A percentile compares a stretch with the other conserved stretches of the same genome.
These are phyloP conservation scores for Triplophysa yarkandensis DNA, from an alignment of 2,797 vertebrate species.

Conservation along the genomic window DNA sequence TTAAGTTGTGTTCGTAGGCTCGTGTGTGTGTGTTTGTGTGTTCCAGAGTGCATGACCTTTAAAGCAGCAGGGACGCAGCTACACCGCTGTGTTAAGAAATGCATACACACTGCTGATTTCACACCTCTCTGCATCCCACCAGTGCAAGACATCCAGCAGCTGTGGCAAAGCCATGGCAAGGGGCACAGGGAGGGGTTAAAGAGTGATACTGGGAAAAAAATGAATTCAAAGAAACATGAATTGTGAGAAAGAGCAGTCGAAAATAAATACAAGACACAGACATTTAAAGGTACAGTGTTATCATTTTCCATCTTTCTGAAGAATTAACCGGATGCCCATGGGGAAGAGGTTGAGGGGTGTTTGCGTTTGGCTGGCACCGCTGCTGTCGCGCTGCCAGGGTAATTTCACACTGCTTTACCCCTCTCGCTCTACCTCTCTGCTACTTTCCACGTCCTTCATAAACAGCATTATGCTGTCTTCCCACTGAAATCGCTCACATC, in stretches of 20 bases:
- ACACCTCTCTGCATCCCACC: slow-evolving; percentile 36
- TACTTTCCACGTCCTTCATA: slow-evolving; percentile 53
- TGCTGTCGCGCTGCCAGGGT: slow-evolving; percentile 43
- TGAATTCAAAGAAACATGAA: background rate
- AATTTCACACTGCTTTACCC: slow-evolving; percentile 48
- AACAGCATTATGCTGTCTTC: slow-evolving; percentile 26
- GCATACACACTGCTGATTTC: slow-evolving; percentile 47
- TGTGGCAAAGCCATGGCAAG: background rate
- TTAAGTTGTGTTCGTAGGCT: slow-evolving; percentile 12
- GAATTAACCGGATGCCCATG: slow-evolving; percentile 21
- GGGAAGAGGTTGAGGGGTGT: slow-evolving; percentile 40
- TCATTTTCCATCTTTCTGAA: slow-evolving; percentile 19
- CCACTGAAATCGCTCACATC: slow-evolving; percentile 5
- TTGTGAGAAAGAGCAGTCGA: background rate
- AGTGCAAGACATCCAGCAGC: slow-evolving; percentile 28
- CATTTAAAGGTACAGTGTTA: background rate
- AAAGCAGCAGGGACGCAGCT: slow-evolving; percentile 37
- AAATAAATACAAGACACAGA: slow-evolving; percentile 2
- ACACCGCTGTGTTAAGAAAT: slow-evolving; percentile 45
- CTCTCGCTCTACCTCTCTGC: slow-evolving; percentile 1
- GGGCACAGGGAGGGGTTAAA: background rate
- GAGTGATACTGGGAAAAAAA: background rate
- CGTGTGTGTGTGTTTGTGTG: slow-evolving; percentile 31
- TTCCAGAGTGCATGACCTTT: slow-evolving; percentile 38
- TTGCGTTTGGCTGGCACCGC: slow-evolving; percentile 55